phyloP scores from a whole-genome alignment of 1,140 invertebrate genomes.

The Drosophila azteca region DNA sequence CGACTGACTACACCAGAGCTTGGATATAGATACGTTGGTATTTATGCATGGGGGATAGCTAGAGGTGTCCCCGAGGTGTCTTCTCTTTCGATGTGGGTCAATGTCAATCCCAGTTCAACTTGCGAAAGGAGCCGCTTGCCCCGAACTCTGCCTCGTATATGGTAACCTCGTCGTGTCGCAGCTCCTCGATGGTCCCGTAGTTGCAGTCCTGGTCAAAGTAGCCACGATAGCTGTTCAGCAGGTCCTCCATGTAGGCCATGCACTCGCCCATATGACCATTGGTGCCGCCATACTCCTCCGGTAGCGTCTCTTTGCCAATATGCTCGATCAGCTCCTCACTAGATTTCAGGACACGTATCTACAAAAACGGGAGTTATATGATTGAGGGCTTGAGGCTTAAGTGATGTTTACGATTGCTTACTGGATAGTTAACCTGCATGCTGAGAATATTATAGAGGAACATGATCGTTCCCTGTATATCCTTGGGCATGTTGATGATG shows the following conservation, averaged over 20 bases:
- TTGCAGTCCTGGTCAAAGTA: slow-evolving; percentile 85
- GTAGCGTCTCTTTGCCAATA: slow-evolving; percentile 85
- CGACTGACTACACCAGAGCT: slow-evolving; percentile 45
- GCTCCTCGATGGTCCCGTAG: slow-evolving; percentile 85
- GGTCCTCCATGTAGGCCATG: slow-evolving; percentile 85
- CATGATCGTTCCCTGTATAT: slow-evolving; percentile 71
- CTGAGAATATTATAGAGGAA: slow-evolving; percentile 70
- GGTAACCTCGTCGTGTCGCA: slow-evolving; percentile 86
- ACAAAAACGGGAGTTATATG: background rate
- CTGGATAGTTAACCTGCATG: slow-evolving; percentile 68
- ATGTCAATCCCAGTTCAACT: slow-evolving; percentile 83
- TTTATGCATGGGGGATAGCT: slow-evolving; percentile 12
- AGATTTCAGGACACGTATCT: slow-evolving; percentile 71
- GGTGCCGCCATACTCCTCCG: slow-evolving; percentile 86
- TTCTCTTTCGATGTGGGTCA: slow-evolving; percentile 8
- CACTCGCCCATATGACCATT: slow-evolving; percentile 84
- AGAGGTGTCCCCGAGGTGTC: background rate
- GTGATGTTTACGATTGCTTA: slow-evolving; percentile 10
- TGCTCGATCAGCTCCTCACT: slow-evolving; percentile 84
- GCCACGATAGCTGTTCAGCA: slow-evolving; percentile 84
- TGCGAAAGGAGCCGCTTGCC: slow-evolving; percentile 86
- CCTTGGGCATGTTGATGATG: slow-evolving; percentile 84
- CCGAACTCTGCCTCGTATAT: slow-evolving; percentile 86
- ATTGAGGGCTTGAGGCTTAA: background rate
- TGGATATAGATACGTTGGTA: slow-evolving; percentile 17